Evolutionary conservation across 2,797 vertebrate species (phyloP), one percentile per base, ranked within the genome.

Genomic region (Myotis findleyi): DNA sequence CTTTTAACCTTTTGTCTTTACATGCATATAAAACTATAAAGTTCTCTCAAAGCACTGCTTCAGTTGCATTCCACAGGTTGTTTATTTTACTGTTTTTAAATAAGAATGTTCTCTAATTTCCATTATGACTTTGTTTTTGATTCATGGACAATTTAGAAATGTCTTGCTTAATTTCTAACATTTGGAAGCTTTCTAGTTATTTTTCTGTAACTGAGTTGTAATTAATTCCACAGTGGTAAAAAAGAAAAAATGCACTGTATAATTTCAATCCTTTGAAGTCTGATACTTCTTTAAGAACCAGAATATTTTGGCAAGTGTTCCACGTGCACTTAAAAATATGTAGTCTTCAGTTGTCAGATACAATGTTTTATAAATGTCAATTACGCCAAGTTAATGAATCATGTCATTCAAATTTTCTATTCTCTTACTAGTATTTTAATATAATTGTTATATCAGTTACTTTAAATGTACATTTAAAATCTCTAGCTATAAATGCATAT

Each of bases 41-140:
- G 38, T n/a, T 17, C 51, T 53, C 21, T 77, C n/a, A 53, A 57
- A 68, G 80, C 16, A 81, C 38, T 53, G 44, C 44, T 82, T 95
- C 41, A 88, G 49, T 11, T 72, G 27, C 30, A 86, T 49, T 82
- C 33, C 27, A 62, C 47, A 85, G 82, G 69, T 47, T 51, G 11
- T 38, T 53, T 59, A 79, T 72, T 91, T 62, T 86, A 36, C 8
- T 66, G 71, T 64, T 76, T 89, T 72, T 77, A 68, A 92, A 73
- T 71, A 14, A 49, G 88, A 96, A 66, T 76, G 8, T 88, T 91
- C 91, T 75, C 59, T 57, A 71, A 55, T 36, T 81, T 93, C 27
- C 38, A 94, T 0, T 36, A 7, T 59, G 23, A 86, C 38, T 76
- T 64, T 36, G 21, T 80, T 90, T 81, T 77, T 66, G 10, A 93